Conservation (phyloP, 2,113 vertebrate species). For the Cepphus grylle region DNA sequence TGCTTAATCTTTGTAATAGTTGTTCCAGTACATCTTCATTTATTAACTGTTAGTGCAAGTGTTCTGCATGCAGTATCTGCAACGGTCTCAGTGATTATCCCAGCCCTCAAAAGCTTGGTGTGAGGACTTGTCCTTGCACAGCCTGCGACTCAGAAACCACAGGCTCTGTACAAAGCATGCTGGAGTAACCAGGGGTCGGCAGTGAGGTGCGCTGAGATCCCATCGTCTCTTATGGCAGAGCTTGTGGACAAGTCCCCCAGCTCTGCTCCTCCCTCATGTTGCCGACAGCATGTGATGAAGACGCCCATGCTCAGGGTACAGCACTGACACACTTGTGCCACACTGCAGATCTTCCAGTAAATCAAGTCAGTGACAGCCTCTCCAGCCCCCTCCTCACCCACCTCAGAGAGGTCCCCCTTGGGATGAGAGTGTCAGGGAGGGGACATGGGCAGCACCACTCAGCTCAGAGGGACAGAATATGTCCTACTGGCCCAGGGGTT, state of each 20-base stretch:
- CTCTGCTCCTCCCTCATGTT: accelerated
- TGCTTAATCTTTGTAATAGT: background rate
- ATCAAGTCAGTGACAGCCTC: background rate
- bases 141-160: background rate
- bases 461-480: background rate
- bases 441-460: background rate
- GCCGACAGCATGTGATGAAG: background rate
- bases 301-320: background rate
- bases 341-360: accelerated
- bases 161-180: background rate
- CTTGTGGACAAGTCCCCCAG: background rate
- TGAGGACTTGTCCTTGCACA: background rate
- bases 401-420: no score
- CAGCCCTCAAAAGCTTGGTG: background rate
- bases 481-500: background rate
- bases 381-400: background rate
- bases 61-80: background rate
- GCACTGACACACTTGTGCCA: background rate
- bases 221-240: accelerated
- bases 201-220: accelerated
- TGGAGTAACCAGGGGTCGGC: background rate
- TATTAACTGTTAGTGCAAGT: background rate
- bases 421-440: background rate
- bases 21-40: background rate
- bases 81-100: background rate